Base-by-base conservation (phyloP, 2,113 vertebrate genomes). In the Pseudorhombus dupliciocellatus region DNA sequence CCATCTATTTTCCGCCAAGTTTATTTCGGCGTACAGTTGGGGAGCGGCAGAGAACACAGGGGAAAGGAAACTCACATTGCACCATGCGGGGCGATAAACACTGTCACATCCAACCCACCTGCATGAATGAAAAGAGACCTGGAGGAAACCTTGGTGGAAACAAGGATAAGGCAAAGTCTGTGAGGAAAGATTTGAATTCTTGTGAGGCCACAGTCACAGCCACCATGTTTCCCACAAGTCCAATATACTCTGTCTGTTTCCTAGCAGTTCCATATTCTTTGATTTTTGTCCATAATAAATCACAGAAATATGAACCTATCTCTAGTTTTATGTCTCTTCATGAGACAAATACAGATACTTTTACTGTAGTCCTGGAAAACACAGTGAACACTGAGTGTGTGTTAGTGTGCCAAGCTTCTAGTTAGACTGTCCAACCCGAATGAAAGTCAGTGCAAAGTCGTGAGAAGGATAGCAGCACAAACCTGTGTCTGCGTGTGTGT, bases 401-500 rank as follows among this genome's bases (percentile, higher is more conserved):
- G 31, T 34, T 8, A 0, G 31, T 9, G 2, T 9, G 34, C 9
- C 10, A 12, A 37, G 34, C 10, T 37, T 37, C 12, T 37, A 10
- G 34, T 12, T 37, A 10, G 11, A 37, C 16, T 46, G 18, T 7
- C 42, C 42, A 44, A 5, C 16, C 16, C 4, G 42, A 44, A 46
- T 20, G 16, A 18, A 7, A n/a, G 20, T 50, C 48, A 21, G 21
- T 21, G 48, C 42, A 52, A n/a, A 24, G 50, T 52, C 21, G 20
- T 52, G 4, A 52, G 8, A 24, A 22, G 20, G 24, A 53, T 26
- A 55, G 24, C 25, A 44, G 71, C 4, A 52, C 50, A 52, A 21
- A 50, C 52, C 42, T 79, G 56, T 60, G 28, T 54, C 6, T 61
- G 24, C 71, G 9, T 30, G 24, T 55, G 37, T 63, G 63, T 52